Evolutionary conservation across 2,797 vertebrate genomes (phyloP).

Genomic region (Nothura maculosa): DNA sequence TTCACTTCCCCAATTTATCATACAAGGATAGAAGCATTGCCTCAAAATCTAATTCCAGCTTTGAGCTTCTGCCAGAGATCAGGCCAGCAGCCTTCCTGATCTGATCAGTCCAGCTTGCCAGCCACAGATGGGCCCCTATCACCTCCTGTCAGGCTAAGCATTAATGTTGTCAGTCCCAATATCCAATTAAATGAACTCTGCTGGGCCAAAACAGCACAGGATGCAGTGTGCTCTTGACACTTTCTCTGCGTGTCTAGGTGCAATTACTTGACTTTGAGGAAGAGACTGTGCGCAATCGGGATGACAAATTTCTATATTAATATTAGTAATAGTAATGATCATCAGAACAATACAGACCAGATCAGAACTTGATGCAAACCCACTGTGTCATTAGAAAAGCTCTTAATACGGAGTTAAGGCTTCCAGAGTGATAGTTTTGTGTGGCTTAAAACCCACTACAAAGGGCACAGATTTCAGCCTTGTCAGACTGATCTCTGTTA

Average conservation of each 20-base stretch:
- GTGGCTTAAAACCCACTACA: not conserved
- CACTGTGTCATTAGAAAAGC: not conserved
- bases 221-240: not conserved
- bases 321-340: not conserved
- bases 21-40: not conserved
- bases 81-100: constrained; percentile 27
- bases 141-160: not conserved
- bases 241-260: not conserved
- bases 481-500: not conserved
- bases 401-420: not conserved
- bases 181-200: constrained; percentile 27
- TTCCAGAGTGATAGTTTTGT: not conserved
- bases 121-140: constrained; percentile 7
- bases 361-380: not conserved
- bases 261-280: not conserved
- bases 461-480: not conserved
- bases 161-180: not conserved
- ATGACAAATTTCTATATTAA: not conserved
- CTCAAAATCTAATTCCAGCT: constrained; percentile 50
- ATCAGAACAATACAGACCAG: not conserved
- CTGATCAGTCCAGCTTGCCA: constrained; percentile 26
- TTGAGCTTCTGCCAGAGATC: constrained; percentile 33
- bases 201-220: not conserved
- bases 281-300: not conserved
- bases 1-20: not conserved